phyloP scores from a whole-genome alignment of 2,888 invertebrate genomes.

The Macrosoma leucophasiata region DNA sequence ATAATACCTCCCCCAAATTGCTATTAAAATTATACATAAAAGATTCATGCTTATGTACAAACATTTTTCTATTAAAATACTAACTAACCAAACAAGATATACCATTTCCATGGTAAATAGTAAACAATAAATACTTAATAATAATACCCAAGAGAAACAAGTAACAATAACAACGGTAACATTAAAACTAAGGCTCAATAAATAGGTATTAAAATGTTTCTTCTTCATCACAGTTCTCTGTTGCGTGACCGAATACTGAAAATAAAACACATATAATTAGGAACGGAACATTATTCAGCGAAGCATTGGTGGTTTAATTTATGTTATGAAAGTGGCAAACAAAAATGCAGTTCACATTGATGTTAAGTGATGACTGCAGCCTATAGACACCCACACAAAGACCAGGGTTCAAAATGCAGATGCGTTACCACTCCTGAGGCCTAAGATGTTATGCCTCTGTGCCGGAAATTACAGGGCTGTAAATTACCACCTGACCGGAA shows the following conservation, averaged over 20 bases:
- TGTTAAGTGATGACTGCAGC: too few relatives aligned
- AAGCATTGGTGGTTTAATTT: too few relatives aligned
- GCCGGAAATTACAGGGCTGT: too few relatives aligned
- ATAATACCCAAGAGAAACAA: constrained; percentile 59
- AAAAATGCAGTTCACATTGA: too few relatives aligned
- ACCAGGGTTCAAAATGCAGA: too few relatives aligned
- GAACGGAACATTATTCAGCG: too few relatives aligned
- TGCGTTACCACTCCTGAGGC: too few relatives aligned
- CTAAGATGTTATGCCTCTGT: too few relatives aligned
- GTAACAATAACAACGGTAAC: constrained; percentile 70
- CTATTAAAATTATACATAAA: constrained; percentile 47
- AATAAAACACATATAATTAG: constrained; percentile 35
- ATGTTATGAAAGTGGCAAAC: too few relatives aligned
- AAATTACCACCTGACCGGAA: too few relatives aligned
- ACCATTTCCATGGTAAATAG: constrained; percentile 53
- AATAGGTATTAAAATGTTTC: constrained; percentile 82
- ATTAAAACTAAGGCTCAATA: constrained; percentile 51
- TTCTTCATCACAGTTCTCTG: constrained; percentile 89
- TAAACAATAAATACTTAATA: too few relatives aligned
- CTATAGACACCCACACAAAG: too few relatives aligned
- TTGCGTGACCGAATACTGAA: constrained; percentile 93
- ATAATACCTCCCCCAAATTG: constrained; percentile 49
- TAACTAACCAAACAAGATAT: constrained; percentile 48
- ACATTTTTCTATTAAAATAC: constrained; percentile 41
- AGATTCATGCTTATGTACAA: constrained; percentile 60